A percentile compares a stretch with the other conserved stretches of the same genome.
These are phyloP conservation scores for Formica aserva DNA, from an alignment of 2,888 invertebrate genomes.

Conservation along the genomic window DNA sequence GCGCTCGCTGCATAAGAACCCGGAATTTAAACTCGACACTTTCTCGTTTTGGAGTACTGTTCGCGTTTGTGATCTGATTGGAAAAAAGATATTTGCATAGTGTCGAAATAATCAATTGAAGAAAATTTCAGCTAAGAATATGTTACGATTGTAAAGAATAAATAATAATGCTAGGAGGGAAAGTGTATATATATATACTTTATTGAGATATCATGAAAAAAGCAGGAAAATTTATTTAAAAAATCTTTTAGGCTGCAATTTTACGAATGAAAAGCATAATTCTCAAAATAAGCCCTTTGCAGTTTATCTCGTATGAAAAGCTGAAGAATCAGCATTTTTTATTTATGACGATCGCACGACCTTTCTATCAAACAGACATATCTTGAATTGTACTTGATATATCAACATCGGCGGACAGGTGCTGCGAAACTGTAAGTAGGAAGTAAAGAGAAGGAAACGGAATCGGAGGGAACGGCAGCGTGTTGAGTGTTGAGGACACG, in stretches of 20 bases:
- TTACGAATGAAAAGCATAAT: background rate
- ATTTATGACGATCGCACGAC: background rate
- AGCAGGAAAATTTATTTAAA: background rate
- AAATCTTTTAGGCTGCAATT: background rate
- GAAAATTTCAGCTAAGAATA: background rate
- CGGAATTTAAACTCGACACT: slow-evolving; percentile 26
- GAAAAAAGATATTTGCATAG: background rate
- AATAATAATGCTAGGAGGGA: background rate
- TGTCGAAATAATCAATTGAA: background rate
- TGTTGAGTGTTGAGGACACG: slow-evolving; percentile 25
- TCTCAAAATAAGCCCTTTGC: background rate
- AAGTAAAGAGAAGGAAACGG: slow-evolving; percentile 35
- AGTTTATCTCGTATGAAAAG: background rate
- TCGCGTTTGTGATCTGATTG: background rate
- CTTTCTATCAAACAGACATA: background rate
- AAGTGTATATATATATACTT: background rate
- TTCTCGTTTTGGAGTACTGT: background rate
- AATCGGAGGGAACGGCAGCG: slow-evolving; percentile 30
- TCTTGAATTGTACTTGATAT: slow-evolving; percentile 12
- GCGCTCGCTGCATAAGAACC: background rate
- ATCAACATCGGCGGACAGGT: slow-evolving; percentile 37
- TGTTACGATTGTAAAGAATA: background rate
- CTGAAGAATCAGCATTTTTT: background rate
- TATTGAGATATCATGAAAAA: background rate
- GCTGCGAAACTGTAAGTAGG: slow-evolving; percentile 20